Conservation (phyloP, 2,888 invertebrate genomes). For the Zygaena filipendulae region DNA sequence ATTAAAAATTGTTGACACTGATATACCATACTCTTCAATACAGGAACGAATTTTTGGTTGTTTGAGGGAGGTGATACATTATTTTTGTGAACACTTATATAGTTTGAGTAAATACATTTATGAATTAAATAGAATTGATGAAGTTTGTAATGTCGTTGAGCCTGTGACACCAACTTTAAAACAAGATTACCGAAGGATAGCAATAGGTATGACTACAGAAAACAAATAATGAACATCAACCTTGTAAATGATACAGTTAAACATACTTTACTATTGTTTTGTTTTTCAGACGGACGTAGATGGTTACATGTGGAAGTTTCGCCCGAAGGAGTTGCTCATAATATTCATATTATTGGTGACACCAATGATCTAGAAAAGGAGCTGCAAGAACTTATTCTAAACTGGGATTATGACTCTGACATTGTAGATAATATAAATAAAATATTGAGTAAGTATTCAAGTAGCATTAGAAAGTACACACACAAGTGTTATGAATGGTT, state of each 20-base stretch:
- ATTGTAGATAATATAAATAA: constrained; percentile 44
- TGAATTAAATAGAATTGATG: constrained; percentile 42
- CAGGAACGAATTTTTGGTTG: constrained; percentile 32
- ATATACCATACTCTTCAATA: constrained; percentile 32
- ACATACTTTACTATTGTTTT: no score
- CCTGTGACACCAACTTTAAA: constrained; percentile 39
- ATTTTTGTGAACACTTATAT: constrained; percentile 26
- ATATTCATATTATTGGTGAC: constrained; percentile 45
- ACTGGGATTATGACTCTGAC: constrained; percentile 52
- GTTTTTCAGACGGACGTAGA: constrained; percentile 36
- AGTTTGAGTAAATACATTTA: constrained; percentile 34
- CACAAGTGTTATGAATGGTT: no score
- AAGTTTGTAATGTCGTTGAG: constrained; percentile 40
- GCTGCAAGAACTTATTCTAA: constrained; percentile 34
- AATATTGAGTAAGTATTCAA: constrained; percentile 41
- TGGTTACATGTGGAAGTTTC: constrained; percentile 55
- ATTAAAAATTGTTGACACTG: constrained; percentile 25
- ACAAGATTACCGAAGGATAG: constrained; percentile 48
- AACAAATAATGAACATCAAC: no score
- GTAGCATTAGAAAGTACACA: no score
- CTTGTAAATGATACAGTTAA: no score
- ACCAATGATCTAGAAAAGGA: constrained; percentile 38
- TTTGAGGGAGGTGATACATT: constrained; percentile 28
- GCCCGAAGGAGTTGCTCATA: constrained; percentile 37
- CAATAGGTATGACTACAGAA: no score